Evolutionary conservation across 1,140 invertebrate genomes (phyloP).

Genomic region (Solenopsis fugax): DNA sequence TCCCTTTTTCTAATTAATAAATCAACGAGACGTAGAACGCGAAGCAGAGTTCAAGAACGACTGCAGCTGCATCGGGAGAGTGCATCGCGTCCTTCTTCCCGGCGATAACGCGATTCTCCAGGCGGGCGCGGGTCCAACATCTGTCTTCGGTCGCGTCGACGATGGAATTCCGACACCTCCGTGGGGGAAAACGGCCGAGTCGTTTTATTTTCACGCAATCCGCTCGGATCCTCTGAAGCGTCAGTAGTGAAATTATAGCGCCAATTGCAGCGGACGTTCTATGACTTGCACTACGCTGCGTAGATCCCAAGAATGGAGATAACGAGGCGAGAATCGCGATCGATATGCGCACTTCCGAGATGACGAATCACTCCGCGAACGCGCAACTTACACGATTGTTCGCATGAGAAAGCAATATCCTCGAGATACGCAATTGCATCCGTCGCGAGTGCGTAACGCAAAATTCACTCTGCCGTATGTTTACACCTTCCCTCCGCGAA

Average conservation of each 20-base stretch:
- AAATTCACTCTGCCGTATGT: neutral
- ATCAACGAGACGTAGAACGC: neutral
- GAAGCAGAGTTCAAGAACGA: conserved; percentile 17
- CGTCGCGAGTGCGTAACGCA: neutral
- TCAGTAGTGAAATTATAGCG: neutral
- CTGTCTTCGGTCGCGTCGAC: conserved; percentile 42
- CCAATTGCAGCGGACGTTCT: conserved; percentile 14
- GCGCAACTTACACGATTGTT: neutral
- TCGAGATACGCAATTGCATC: neutral
- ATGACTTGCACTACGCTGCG: conserved; percentile 5
- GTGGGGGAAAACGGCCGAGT: neutral
- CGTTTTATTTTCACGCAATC: conserved; percentile 19
- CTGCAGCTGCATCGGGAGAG: neutral
- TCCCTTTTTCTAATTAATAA: neutral
- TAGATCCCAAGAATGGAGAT: conserved; percentile 31
- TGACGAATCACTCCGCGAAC: conserved; percentile 31
- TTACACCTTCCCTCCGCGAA: neutral
- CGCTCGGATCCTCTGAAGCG: neutral
- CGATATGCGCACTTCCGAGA: conserved; percentile 31
- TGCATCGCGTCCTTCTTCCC: conserved; percentile 3
- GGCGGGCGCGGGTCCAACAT: conserved; percentile 48
- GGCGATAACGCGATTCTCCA: conserved; percentile 46
- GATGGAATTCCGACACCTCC: conserved; percentile 9
- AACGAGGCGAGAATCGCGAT: conserved; percentile 32
- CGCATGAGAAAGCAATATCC: neutral